Base-by-base conservation (phyloP, 64 coral and sea anemone species). In the Anthopleura sola region DNA sequence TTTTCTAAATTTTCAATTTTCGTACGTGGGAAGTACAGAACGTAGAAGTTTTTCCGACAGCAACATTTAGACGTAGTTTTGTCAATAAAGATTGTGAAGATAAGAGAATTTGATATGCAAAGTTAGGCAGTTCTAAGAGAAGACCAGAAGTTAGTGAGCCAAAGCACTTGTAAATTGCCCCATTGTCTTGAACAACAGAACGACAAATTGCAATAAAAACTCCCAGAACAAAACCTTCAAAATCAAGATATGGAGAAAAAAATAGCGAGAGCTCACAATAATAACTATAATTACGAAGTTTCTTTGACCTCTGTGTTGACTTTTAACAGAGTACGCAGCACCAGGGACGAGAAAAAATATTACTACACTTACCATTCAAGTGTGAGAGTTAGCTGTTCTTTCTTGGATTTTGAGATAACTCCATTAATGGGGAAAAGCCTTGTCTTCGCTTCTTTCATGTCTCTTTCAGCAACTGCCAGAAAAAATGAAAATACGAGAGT, bases 351-450 rank as follows among this genome's bases (percentile, higher is more conserved):
- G 2, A 62, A 39, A 46, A 55, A 84, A 56, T 56, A 32, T 28
- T 31, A 6, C 20, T 3, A 26, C 0, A 71, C 89, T 91, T 75
- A 86, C 89, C 89, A 91, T 21, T 60, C 32, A 16, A 91, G 75
- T 31, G 89, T 91, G 39, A 86, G 79, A 36, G 89, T 86, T 24
- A 91, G 89, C 21, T 91, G 89, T 58, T 91, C 89, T 54, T 91
- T 91, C 84, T 91, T 91, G 36, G 83, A 83, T 49, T 91, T 91
- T 13, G 84, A 85, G 80, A 80, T 28, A 16, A 51, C 24, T 78
- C 81, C 83, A 79, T 85, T 85, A 23, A 78, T 18, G 23, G 60
- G 51, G 16, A 56, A 2, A 38, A 47, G 32, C 37, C 83, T 79
- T 5, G 83, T 50, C 53, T 91, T 91, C 49, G 36, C 75, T 44